phyloP scores from a whole-genome alignment of 2,113 vertebrate species.

The Elephantulus edwardii region DNA sequence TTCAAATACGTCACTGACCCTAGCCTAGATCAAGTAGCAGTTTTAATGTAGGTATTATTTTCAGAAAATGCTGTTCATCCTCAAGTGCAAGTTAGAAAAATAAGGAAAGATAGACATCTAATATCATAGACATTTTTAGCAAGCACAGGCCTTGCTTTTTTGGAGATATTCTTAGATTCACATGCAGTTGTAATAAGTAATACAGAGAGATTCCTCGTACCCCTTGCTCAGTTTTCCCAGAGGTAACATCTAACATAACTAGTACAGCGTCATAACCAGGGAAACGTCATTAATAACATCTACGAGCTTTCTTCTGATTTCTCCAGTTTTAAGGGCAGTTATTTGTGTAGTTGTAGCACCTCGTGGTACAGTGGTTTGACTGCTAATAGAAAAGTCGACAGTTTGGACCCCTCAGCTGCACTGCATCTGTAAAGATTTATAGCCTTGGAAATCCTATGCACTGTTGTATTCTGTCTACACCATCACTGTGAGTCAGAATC shows the following conservation, averaged over 20 bases:
- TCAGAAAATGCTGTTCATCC: neutral
- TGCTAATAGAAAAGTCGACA: no score
- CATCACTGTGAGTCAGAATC: no score
- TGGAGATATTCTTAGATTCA: neutral
- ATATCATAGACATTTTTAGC: neutral
- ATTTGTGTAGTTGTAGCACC: neutral
- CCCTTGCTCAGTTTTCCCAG: neutral
- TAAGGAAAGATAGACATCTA: neutral
- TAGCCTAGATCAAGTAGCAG: neutral
- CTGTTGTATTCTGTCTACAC: no score
- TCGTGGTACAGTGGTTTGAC: no score
- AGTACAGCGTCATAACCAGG: neutral
- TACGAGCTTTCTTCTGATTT: neutral
- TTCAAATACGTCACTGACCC: neutral
- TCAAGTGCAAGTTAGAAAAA: slow-evolving; percentile 10
- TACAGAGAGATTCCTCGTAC: neutral
- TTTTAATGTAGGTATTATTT: neutral
- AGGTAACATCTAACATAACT: neutral
- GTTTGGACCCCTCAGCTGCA: no score
- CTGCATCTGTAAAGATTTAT: no score
- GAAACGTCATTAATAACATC: neutral
- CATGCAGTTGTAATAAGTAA: neutral
- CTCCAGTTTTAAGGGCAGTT: neutral
- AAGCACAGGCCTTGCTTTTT: neutral
- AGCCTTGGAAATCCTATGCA: no score